These are phyloP conservation scores for Phaedon cochleariae DNA, from an alignment of 2,888 invertebrate species.

Conservation along the genomic window DNA sequence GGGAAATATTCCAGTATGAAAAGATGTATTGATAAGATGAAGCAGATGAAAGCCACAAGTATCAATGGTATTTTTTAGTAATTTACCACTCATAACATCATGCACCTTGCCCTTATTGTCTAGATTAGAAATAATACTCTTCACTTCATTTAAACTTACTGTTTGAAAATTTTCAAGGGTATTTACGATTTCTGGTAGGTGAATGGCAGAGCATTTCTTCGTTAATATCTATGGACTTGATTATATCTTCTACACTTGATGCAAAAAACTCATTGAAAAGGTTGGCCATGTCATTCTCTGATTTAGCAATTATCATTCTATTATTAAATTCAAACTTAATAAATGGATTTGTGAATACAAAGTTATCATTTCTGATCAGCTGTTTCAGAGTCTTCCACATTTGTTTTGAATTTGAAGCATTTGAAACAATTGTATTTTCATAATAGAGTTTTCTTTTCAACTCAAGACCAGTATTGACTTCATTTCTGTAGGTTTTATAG, in stretches of 20 bases:
- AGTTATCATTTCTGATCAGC: constrained; percentile 6
- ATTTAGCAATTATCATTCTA: constrained; percentile 5
- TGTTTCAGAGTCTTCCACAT: constrained; percentile 2
- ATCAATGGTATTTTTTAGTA: constrained; percentile 1
- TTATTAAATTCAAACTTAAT: constrained; percentile 6
- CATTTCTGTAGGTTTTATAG: background rate
- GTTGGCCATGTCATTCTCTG: constrained; percentile 1
- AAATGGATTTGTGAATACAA: background rate
- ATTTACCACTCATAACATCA: constrained; percentile 3
- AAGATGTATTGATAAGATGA: background rate
- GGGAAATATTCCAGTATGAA: background rate
- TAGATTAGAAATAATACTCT: constrained; percentile 5
- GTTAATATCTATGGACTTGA: background rate
- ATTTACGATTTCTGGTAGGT: background rate
- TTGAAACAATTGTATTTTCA: constrained; percentile 6
- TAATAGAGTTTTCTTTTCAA: background rate
- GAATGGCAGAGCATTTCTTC: constrained; percentile 9
- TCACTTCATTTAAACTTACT: background rate
- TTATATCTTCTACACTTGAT: constrained; percentile 6
- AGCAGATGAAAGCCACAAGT: background rate
- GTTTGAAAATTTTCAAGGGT: constrained; percentile 5
- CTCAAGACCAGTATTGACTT: background rate
- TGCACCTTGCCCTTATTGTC: constrained; percentile 1
- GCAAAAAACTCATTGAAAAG: background rate
- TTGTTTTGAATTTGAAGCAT: background rate